Percentiles rank a stretch among this genome's conserved stretches.
phyloP scores from a whole-genome alignment of 2,797 vertebrate species.

The Okamejei kenojei region DNA sequence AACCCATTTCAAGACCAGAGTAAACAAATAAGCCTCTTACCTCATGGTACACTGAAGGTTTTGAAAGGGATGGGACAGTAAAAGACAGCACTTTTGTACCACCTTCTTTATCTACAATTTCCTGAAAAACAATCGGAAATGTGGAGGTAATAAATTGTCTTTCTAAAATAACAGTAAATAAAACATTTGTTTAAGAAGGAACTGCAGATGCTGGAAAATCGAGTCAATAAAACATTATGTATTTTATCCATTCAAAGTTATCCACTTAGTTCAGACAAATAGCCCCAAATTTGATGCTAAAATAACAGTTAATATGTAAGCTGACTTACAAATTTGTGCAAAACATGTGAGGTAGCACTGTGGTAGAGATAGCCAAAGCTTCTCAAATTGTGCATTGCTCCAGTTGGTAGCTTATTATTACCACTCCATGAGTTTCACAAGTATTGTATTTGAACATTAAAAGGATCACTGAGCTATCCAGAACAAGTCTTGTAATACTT shows the following conservation, averaged over 20 bases:
- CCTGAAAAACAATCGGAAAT: slow-evolving; percentile 55
- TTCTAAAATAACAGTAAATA: not conserved
- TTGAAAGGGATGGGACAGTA: slow-evolving; percentile 92
- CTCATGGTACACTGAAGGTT: slow-evolving; percentile 94
- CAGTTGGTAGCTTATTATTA: not conserved
- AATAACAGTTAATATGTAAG: not conserved
- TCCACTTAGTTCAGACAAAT: not conserved
- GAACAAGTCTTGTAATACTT: not conserved
- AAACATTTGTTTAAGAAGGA: not conserved
- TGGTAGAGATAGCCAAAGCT: not conserved
- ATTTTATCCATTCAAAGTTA: not conserved
- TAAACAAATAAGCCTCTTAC: slow-evolving; percentile 59
- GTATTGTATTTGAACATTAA: not conserved
- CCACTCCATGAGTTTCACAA: not conserved
- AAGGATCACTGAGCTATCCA: not conserved
- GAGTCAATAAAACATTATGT: not conserved
- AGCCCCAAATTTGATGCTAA: not conserved
- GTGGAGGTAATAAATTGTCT: not conserved
- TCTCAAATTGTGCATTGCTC: not conserved
- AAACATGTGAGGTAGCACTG: not conserved
- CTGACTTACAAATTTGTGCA: not conserved
- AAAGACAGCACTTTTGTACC: slow-evolving; percentile 89
- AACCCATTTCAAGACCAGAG: not conserved
- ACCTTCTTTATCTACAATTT: slow-evolving; percentile 94
- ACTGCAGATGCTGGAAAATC: not conserved